Conservation (phyloP, 2,113 vertebrate species). For the Cheilinus undulatus region DNA sequence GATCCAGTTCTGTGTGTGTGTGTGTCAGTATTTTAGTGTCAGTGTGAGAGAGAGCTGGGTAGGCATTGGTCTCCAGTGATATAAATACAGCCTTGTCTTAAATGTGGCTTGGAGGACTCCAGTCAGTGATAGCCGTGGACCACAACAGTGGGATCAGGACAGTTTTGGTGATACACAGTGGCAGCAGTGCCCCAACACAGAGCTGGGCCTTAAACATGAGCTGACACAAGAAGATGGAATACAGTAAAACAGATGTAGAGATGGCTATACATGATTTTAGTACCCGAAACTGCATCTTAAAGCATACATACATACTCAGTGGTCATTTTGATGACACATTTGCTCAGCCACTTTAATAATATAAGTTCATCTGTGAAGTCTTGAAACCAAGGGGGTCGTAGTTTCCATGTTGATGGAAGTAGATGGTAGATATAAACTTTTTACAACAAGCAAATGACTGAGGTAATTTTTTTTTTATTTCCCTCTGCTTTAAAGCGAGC, state of each 20-base stretch:
- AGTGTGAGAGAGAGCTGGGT: slow-evolving; percentile 19
- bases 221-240: slow-evolving; percentile 26
- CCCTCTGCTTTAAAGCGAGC: too few relatives aligned
- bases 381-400: not conserved
- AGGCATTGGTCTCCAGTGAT: slow-evolving; percentile 41
- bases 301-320: not conserved
- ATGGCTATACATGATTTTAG: not conserved
- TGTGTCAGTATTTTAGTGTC: slow-evolving; percentile 21
- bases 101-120: slow-evolving; percentile 55
- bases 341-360: slow-evolving; percentile 15
- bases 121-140: slow-evolving; percentile 49
- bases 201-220: slow-evolving; percentile 43
- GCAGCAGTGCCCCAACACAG: slow-evolving; percentile 48
- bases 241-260: slow-evolving; percentile 23
- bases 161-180: slow-evolving; percentile 58
- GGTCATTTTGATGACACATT: slow-evolving; percentile 31
- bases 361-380: slow-evolving; percentile 32
- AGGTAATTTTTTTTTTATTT: too few relatives aligned
- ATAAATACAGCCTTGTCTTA: slow-evolving; percentile 42
- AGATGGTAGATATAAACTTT: slow-evolving; percentile 15
- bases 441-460: slow-evolving; percentile 38
- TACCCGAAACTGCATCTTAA: not conserved
- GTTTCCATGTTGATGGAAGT: slow-evolving; percentile 7
- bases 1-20: slow-evolving; percentile 11
- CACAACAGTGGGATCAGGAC: slow-evolving; percentile 57